Evolutionary conservation across 2,888 invertebrate genomes (phyloP).

Genomic region (Ophioninae sp.): DNA sequence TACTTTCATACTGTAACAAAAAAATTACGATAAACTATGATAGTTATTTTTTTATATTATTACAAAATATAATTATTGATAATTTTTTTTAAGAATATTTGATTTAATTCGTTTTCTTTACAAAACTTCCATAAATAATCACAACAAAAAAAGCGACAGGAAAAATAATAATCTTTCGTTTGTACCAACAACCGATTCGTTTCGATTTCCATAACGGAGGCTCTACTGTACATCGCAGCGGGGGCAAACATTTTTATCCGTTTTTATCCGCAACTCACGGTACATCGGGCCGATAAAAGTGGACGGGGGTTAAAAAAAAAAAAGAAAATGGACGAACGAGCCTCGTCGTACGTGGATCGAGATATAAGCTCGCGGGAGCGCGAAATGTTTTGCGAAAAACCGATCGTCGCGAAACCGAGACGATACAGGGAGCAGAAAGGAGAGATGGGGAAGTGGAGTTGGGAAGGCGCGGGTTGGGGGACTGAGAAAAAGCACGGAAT

Average conservation of each 20-base stretch:
- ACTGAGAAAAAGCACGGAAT: slow-evolving; percentile 31
- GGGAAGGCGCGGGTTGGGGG: background rate
- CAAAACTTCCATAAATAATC: too few species aligned
- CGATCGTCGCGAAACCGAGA: slow-evolving; percentile 29
- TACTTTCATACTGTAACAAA: too few species aligned
- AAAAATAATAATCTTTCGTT: background rate
- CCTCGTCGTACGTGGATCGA: slow-evolving; percentile 27
- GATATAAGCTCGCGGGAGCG: slow-evolving; percentile 57
- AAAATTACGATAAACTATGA: too few species aligned
- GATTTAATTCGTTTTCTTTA: too few species aligned
- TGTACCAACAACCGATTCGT: background rate
- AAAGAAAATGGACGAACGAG: slow-evolving; percentile 39
- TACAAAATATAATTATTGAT: too few species aligned
- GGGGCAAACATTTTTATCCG: background rate
- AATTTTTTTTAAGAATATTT: too few species aligned
- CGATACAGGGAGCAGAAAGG: slow-evolving; percentile 3
- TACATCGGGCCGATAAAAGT: slow-evolving; percentile 37
- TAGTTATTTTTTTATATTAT: too few species aligned
- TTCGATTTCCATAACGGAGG: background rate
- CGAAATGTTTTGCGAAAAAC: slow-evolving; percentile 55
- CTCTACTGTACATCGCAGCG: background rate
- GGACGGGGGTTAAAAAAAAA: slow-evolving; percentile 13
- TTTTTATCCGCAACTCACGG: slow-evolving; percentile 39
- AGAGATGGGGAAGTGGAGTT: background rate
- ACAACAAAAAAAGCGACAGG: too few species aligned